Evolutionary conservation across 1,140 invertebrate genomes (phyloP), one percentile per base, ranked within the genome.

Genomic region (Homarus americanus): DNA sequence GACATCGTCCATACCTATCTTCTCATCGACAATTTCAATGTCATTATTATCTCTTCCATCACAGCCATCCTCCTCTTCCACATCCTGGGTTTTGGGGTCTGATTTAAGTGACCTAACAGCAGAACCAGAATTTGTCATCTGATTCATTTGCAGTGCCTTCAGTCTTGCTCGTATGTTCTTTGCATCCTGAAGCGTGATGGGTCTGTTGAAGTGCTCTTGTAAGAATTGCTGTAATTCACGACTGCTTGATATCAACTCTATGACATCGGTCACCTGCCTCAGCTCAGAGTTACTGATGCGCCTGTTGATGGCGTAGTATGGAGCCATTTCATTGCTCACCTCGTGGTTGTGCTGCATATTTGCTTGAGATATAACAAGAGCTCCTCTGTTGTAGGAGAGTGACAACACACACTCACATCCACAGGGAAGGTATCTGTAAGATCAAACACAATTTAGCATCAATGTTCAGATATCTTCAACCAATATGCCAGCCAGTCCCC

Each of bases 261-360:
- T 76, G 7, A 84, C 80, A 41, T 78, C 80, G 20, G 88, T 82
- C 32, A 90, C 88, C n/a, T 90, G 69, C 80, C 34, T 83, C 28
- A 90, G 88, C 34, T 90, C 88, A 17, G 17, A n/a, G 34, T 90
- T 90, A 17, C 32, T 90, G 36, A 90, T 90, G n/a, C 88, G 63
- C 15, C 88, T 24, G 36, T 90, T 90, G 53, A 90, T 90, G 44
- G 88, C 88, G 66, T 90, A 90, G 28, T 83, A 90, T 9, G 88
- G 88, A 0, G 88, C 88, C 69, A 83, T 90, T n/a, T 90, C 34
- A 40, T 75, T 83, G 80, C 88, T 90, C 53, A 90, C 88, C n/a
- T 90, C 88, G 32, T 90, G 88, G 53, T 90, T 90, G 72, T 90
- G 88, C 41, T 78, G 80, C 88, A 90, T 90, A 41, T n/a, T 83